Conservation (phyloP, 1,140 invertebrate genomes). For the Liolophura sinensis region DNA sequence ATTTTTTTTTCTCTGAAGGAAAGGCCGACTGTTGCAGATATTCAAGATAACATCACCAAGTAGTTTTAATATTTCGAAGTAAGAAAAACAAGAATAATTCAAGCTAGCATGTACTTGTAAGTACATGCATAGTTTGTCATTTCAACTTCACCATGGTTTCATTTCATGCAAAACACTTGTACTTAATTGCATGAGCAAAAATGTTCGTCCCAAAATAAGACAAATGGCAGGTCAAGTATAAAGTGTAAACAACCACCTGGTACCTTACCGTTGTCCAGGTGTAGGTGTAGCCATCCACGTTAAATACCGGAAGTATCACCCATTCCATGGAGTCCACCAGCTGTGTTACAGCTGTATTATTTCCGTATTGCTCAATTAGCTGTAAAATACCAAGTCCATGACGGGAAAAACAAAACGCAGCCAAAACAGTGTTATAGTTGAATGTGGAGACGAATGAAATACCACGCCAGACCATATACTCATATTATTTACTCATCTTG, state of each 20-base stretch:
- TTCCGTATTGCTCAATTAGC: constrained; percentile 20
- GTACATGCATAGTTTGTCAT: no score
- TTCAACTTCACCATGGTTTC: no score
- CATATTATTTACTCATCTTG: constrained; percentile 1
- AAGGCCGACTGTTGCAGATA: no score
- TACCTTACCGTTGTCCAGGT: constrained; percentile 38
- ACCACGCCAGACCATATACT: constrained; percentile 5
- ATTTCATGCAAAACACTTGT: no score
- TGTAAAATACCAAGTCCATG: constrained; percentile 5
- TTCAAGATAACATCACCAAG: no score
- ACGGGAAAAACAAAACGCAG: background rate
- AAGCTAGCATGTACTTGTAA: no score
- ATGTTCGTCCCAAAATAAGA: no score
- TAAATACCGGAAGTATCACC: constrained; percentile 57
- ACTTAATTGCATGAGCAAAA: no score
- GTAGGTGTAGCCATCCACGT: constrained; percentile 59
- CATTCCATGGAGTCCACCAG: constrained; percentile 51
- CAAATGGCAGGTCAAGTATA: no score
- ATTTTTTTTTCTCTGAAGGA: no score
- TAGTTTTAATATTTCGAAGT: no score
- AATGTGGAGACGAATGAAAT: background rate
- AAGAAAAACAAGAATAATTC: no score
- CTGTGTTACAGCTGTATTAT: constrained; percentile 19
- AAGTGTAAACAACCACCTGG: background rate
- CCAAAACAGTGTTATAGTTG: background rate